phyloP scores from a whole-genome alignment of 2,113 vertebrate genomes.

The Neolamprologus fasciatus region DNA sequence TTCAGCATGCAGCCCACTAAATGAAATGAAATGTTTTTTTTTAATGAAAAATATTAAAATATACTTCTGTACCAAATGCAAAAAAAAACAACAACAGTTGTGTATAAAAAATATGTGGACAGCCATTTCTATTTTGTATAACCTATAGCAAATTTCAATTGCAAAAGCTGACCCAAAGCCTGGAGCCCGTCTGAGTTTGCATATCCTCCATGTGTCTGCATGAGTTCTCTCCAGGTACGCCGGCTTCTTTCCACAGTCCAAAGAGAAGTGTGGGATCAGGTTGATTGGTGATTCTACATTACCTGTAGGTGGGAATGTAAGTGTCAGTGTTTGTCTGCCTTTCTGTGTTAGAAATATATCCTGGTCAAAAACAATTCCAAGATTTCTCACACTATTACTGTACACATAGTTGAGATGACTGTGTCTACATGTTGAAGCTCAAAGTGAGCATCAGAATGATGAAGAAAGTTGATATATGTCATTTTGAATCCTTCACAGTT shows the following conservation, averaged over 20 bases:
- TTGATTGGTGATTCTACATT: background rate
- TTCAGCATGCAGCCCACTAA: background rate
- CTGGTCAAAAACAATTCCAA: background rate
- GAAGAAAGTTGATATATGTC: background rate
- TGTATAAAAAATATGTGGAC: background rate
- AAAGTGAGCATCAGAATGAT: background rate
- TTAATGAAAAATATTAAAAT: background rate
- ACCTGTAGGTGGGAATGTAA: background rate
- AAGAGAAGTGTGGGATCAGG: background rate
- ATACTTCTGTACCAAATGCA: background rate
- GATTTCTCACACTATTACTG: background rate
- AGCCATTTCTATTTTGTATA: background rate
- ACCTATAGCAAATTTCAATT: background rate
- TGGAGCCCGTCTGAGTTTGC: background rate
- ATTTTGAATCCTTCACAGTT: background rate
- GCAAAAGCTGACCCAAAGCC: background rate
- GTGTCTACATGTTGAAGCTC: background rate
- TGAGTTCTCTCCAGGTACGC: background rate
- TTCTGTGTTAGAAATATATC: background rate
- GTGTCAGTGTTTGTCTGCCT: background rate
- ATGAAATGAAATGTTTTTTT: fast-evolving
- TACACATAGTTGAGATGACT: background rate
- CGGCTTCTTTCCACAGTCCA: background rate
- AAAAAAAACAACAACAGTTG: background rate
- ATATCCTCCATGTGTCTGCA: background rate